Evolutionary conservation across 2,113 vertebrate genomes (phyloP).

Genomic region (Rattus norvegicus): DNA sequence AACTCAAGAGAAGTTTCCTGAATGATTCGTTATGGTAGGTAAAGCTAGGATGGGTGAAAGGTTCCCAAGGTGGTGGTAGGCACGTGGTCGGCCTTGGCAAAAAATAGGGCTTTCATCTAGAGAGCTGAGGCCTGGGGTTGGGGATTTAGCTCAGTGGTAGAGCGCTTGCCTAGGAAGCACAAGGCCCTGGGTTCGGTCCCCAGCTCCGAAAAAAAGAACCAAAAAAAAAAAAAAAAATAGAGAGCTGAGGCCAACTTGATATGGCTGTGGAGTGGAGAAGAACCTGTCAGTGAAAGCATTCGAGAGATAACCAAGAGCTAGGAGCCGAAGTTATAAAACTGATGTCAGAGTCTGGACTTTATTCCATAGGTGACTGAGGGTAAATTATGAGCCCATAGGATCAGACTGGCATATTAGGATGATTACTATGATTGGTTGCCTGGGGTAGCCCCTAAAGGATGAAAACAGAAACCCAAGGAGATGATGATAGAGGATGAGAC

Average conservation of each 20-base stretch:
- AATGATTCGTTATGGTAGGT: accelerated
- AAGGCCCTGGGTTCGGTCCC: too few species aligned
- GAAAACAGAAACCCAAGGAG: background rate
- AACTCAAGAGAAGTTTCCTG: background rate
- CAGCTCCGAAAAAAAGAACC: too few species aligned
- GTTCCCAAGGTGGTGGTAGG: background rate
- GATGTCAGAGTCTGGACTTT: background rate
- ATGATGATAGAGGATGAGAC: too few species aligned
- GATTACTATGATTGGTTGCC: background rate
- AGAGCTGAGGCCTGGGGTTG: background rate
- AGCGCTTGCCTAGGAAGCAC: too few species aligned
- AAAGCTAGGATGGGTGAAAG: background rate
- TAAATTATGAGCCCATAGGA: background rate
- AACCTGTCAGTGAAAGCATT: background rate
- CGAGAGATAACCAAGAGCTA: background rate
- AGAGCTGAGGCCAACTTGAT: background rate
- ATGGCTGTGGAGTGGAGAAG: background rate
- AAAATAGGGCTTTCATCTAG: background rate
- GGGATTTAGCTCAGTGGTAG: too few species aligned
- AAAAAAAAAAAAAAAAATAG: too few species aligned
- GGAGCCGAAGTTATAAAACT: background rate
- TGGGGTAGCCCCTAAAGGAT: background rate
- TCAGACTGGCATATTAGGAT: background rate
- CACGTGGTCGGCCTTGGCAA: background rate
- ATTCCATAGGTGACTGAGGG: background rate